A percentile compares a stretch with the other conserved stretches of the same genome.
Evolutionary conservation across 1,140 invertebrate genomes (phyloP).

Genomic region (Dysdera silvatica): DNA sequence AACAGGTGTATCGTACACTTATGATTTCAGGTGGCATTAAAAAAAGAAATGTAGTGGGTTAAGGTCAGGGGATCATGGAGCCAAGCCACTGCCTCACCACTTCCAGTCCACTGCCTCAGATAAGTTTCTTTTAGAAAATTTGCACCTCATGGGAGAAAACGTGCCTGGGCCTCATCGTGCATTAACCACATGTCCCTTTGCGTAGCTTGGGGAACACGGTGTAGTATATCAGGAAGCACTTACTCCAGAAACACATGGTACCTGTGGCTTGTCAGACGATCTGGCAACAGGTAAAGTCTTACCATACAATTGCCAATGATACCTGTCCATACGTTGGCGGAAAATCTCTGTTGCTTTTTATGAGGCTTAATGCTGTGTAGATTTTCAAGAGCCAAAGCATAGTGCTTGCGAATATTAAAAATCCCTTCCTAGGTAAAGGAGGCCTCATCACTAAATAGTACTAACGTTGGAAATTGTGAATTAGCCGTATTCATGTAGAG

Average conservation of each 20-base stretch:
- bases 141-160: neutral
- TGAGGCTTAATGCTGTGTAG: neutral
- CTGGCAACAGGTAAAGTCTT: neutral
- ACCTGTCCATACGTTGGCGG: neutral
- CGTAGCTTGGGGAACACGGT: neutral
- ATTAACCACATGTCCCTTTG: neutral
- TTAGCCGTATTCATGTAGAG: neutral
- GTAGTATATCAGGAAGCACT: neutral
- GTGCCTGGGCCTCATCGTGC: neutral
- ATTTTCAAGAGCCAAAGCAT: no score
- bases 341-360: neutral
- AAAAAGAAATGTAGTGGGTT: neutral
- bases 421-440: neutral
- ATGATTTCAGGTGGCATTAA: neutral
- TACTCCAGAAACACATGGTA: neutral
- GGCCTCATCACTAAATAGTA: neutral
- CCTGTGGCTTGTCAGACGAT: neutral
- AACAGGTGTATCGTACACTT: neutral
- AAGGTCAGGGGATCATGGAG: neutral
- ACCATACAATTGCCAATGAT: no score
- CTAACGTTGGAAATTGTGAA: neutral
- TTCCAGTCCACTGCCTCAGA: neutral
- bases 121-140: no score
- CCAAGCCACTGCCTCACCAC: neutral
- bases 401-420: neutral